Base-by-base conservation (phyloP, 1,140 invertebrate species). In the Triops cancriformis region DNA sequence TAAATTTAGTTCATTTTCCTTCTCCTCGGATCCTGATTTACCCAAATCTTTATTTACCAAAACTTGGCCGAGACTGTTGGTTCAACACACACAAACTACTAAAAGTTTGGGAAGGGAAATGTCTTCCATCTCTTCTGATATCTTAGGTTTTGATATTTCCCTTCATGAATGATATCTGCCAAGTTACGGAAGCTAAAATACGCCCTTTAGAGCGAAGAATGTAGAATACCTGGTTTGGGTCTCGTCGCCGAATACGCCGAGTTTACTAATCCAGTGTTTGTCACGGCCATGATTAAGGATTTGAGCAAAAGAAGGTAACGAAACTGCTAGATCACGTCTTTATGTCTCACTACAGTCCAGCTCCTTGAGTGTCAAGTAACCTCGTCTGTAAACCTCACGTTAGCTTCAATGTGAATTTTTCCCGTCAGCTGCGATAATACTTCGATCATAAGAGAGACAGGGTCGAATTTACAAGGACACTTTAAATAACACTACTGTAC, bases 221-320 rank as follows among this genome's bases (percentile, higher is more conserved):
- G 6, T 1, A 23, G n/a, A 64, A 64, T 78, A 78, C 77, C 77
- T 78, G 77, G 77, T 74, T 78, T 78, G 11, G 77, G 77, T 74
- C 77, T 78, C 23, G 72, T 78, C 37, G 73, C 73, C 26, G 37
- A 43, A 73, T 74, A 78, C 64, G 77, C 64, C 26, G 64, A 37
- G 23, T 73, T 73, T 43, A 73, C n/a, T 64, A 64, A 23, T 64
- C 51, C 51, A 18, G 14, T 64, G 18, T 64, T 64, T 23, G 51
- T 64, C 14, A 64, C 51, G 14, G 51, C 51, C 51, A 64, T 64
- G 18, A 64, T 75, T 42, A 45, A 42, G 14, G 27, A 75, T 45
- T 74, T 27, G 11, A 37, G 73, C 28, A 28, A 10, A 27, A 74
- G 28, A 74, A 41, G 23, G 7, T 5, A 74, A 74, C 23, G 14